Conservation (phyloP, 1,140 invertebrate genomes). For the Zaprionus capensis region DNA sequence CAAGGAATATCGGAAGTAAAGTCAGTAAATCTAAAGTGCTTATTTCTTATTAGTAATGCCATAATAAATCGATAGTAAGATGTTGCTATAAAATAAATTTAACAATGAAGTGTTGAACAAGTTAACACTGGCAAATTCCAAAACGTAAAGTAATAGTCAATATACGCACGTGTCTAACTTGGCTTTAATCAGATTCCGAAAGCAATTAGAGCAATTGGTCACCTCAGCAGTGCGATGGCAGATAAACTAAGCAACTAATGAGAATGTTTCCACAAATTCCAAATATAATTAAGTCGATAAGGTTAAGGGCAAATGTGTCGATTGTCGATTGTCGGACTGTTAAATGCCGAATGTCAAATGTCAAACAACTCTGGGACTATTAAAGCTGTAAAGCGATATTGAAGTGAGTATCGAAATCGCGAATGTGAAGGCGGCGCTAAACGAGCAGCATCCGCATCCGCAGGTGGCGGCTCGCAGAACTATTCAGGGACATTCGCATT, state of each 20-base stretch:
- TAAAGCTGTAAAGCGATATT: background rate
- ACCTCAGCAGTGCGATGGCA: background rate
- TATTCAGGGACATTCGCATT: conserved; percentile 40
- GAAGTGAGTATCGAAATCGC: conserved; percentile 16
- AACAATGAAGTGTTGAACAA: too few species aligned
- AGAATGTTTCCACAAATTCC: background rate
- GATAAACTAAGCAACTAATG: background rate
- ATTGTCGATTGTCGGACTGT: background rate
- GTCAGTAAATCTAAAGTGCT: too few species aligned
- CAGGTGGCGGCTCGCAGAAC: conserved; percentile 7
- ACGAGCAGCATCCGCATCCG: conserved; percentile 32
- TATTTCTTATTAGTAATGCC: too few species aligned
- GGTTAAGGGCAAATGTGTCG: background rate
- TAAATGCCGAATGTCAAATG: background rate
- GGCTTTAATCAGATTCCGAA: background rate
- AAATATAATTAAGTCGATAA: background rate
- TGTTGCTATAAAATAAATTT: too few species aligned
- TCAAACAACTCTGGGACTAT: background rate
- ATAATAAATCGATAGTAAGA: too few species aligned
- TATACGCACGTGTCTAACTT: too few species aligned
- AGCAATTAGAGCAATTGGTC: background rate
- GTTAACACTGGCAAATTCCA: too few species aligned
- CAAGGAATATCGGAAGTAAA: too few species aligned
- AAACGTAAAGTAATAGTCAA: too few species aligned
- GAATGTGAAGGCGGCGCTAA: conserved; percentile 13